Base-by-base conservation (phyloP, 2,888 invertebrate species). In the Argyra leucocephala region DNA sequence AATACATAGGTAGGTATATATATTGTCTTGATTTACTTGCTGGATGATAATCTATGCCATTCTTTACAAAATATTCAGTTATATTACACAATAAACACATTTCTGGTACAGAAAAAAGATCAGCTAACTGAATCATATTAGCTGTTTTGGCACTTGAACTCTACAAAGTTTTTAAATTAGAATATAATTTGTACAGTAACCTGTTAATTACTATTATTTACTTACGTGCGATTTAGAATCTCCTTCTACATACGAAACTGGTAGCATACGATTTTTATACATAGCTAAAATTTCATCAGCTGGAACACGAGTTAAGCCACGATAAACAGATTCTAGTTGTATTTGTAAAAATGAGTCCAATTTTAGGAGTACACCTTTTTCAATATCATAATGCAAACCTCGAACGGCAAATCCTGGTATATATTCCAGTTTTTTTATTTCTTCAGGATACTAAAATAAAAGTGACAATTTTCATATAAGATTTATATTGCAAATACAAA, bases 361-460 rank as follows among this genome's bases (percentile, higher is more conserved):
- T 79, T 98, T 98, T 72, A 98, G 82, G 24, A 98, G 82, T 18
- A 96, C 81, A 3, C 97, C 96, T 81, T 95, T 94, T 79, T 93
- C 90, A 74, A 96, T 92, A 77, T 99, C 98, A 82, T 96, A 98
- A 81, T 98, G 98, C n/a, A 99, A 84, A 48, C 98, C 98, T 69
- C 98, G 85, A 1, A 97, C 93, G 21, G 96, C 95, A 84, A 96
- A 98, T 69, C 90, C 86, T n/a, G 94, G 92, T 75, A 89, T 88
- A 78, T 96, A 98, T 72, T 92, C 87, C 64, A 96, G 81, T 66
- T 87, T 83, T 62, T 84, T 80, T 71, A 98, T 90, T 72, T 86
- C 92, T 73, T 87, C 83, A 4, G 96, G 96, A 81, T 97, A 97
- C 93, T 96, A 81, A 65, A 37, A 36, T 31, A 22, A 12, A 36